Base-by-base conservation (phyloP, 2,797 vertebrate species). In the Anniella stebbinsi region DNA sequence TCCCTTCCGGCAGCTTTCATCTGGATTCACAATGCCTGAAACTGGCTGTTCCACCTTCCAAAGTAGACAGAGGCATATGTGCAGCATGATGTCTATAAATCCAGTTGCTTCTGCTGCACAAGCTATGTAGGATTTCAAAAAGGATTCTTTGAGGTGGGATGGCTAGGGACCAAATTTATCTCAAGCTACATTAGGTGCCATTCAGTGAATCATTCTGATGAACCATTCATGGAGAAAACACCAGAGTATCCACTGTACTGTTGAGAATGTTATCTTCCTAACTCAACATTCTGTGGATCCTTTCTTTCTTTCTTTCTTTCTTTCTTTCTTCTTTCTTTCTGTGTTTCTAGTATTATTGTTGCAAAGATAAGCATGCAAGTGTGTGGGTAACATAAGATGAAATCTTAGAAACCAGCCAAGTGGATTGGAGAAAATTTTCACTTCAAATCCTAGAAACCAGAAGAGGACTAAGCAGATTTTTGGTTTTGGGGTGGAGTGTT, bases 141-240 rank as follows among this genome's bases (percentile, higher is more conserved):
- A 3, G 54, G 41, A 89, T 93, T 57, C 90, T 45, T 90, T 38
- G 88, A 57, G 85, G 51, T 67, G 41, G 63, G 48, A 92, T 57
- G 57, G 41, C 33, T 87, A 38, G 0, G 12, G 94, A 67, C n/a
- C 88, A 94, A 57, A 63, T 67, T 94, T 69, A 87, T 76, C 84
- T 86, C 78, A 77, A 88, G 33, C 84, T 94, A 63, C 66, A 80
- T 28, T 36, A 23, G 80, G 38, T 86, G 84, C 38, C n/a, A 77
- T 80, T 48, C 30, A 15, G 77, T 94, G 92, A 94, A 87, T 92
- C 81, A 73, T 70, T 89, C 91, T 86, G 90, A 84, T 86, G 88
- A 87, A 92, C 81, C 78, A n/a, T 57, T 88, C 51, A 81, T 3
- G 0, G 69, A 89, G 10, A 0, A 86, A 30, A 28, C 91, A 92